phyloP scores from a whole-genome alignment of 2,113 vertebrate genomes.

The Chaetodon auriga region DNA sequence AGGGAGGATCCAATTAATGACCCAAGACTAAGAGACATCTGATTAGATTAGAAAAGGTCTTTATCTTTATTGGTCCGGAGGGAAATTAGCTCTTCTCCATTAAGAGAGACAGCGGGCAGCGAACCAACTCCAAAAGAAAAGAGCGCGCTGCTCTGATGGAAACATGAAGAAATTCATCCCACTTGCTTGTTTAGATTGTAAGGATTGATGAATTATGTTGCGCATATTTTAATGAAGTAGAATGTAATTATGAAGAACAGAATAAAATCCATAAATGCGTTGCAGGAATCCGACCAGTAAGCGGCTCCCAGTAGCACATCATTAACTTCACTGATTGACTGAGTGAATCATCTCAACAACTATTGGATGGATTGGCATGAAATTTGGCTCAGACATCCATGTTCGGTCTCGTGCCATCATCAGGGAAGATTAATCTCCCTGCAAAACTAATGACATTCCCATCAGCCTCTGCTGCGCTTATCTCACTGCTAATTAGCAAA shows the following conservation, averaged over 20 bases:
- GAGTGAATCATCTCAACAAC: no score
- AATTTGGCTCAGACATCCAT: no score
- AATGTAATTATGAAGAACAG: no score
- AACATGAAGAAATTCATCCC: neutral
- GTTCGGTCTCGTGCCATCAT: no score
- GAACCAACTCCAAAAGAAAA: neutral
- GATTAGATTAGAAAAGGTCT: neutral
- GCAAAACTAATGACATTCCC: neutral
- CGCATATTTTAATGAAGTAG: neutral
- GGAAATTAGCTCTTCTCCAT: constrained; percentile 7
- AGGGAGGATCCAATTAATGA: constrained; percentile 6
- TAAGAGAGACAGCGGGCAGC: neutral
- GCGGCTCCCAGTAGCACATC: neutral
- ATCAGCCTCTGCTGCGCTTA: no score
- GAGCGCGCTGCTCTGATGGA: neutral
- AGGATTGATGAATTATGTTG: no score
- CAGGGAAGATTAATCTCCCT: no score
- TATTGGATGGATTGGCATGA: no score
- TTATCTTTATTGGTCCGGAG: neutral
- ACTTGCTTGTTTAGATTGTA: no score
- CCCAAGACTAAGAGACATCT: neutral
- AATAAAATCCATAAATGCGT: neutral
- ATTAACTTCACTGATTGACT: neutral
- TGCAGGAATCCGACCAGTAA: neutral
- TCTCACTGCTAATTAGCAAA: no score